Conservation (phyloP, 2,113 vertebrate species). For the Orientallactaga bullata region DNA sequence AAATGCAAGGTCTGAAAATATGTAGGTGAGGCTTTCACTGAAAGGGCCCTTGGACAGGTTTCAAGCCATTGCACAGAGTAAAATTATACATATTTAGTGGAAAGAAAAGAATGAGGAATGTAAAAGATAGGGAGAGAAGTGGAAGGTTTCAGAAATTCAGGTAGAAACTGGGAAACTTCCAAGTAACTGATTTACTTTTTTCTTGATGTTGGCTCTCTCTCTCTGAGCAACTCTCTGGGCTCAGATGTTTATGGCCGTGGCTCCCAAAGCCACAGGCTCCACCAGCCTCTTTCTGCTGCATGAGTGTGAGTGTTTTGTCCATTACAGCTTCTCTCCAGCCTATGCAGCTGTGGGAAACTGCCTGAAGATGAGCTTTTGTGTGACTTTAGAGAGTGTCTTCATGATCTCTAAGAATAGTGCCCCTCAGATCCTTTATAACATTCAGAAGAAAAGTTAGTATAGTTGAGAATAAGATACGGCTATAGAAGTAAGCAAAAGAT, state of each 20-base stretch:
- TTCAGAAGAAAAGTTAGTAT: not conserved
- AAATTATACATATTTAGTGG: not conserved
- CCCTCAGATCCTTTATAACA: not conserved
- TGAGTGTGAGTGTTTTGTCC: not conserved
- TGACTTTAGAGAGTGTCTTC: conserved; percentile 14
- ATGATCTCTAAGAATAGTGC: not conserved
- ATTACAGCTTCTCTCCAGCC: not conserved
- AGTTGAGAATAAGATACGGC: not conserved
- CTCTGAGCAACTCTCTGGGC: not conserved
- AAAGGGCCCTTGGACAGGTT: not conserved
- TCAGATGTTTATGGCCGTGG: not conserved
- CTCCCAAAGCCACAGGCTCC: not conserved
- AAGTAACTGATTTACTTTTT: not conserved
- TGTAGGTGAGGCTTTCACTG: not conserved
- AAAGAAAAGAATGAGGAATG: not conserved
- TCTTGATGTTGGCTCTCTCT: not conserved
- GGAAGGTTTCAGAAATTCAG: not conserved
- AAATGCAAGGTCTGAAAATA: not conserved
- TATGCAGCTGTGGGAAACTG: not conserved
- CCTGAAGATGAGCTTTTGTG: not conserved
- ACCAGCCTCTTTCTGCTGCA: not conserved
- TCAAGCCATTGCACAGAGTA: not conserved
- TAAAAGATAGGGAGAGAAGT: not conserved
- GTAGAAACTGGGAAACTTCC: not conserved
- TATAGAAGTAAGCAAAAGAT: not conserved